phyloP scores from a whole-genome alignment of 2,113 vertebrate species.

The Apodemus sylvaticus region DNA sequence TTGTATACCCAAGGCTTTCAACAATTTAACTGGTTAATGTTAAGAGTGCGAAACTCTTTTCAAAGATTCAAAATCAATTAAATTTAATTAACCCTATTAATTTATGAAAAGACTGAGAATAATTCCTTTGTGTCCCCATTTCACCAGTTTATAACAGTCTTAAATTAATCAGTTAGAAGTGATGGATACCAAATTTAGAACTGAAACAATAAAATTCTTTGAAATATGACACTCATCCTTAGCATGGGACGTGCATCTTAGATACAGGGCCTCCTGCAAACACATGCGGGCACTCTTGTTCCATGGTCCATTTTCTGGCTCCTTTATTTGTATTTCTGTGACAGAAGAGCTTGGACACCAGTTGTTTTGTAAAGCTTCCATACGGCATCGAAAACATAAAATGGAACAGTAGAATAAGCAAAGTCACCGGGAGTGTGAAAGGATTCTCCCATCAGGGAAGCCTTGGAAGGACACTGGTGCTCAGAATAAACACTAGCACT shows the following conservation, averaged over 20 bases:
- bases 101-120: constrained; percentile 3
- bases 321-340: background rate
- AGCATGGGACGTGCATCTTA: background rate
- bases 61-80: constrained; percentile 10
- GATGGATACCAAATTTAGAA: background rate
- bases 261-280: background rate
- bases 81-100: constrained; percentile 18
- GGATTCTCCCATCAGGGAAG: background rate
- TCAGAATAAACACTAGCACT: background rate
- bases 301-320: background rate
- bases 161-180: background rate
- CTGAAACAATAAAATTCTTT: background rate
- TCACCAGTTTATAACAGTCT: background rate
- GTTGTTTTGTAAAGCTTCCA: background rate
- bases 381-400: background rate
- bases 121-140: background rate
- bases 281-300: background rate
- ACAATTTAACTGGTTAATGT: background rate
- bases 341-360: background rate
- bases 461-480: background rate
- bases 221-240: background rate
- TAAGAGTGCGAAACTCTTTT: background rate
- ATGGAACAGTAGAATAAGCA: background rate
- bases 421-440: background rate
- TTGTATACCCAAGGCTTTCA: background rate